A percentile compares a stretch with the other conserved stretches of the same genome.
These are phyloP conservation scores for Festucalex cinctus DNA, from an alignment of 2,113 vertebrate species.

Conservation along the genomic window DNA sequence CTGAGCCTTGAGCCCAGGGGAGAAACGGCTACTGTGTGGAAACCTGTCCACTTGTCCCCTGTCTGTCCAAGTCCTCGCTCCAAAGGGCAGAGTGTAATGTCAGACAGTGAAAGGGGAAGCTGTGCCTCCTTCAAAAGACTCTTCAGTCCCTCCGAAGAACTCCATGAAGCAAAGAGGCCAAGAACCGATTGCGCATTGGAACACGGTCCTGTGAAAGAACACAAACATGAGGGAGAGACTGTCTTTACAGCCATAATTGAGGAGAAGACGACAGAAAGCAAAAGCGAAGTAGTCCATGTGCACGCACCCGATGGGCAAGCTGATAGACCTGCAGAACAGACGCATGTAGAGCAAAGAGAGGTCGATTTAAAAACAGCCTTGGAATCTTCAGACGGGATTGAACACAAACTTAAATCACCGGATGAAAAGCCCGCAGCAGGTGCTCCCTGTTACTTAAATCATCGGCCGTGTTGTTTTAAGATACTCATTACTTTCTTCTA, in stretches of 20 bases:
- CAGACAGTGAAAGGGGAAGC: constrained; percentile 12
- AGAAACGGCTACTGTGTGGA: neutral
- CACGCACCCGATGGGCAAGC: neutral
- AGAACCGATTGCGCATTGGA: constrained; percentile 23
- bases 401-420: neutral
- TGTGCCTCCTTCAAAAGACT: constrained; percentile 58
- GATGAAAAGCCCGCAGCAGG: constrained; percentile 17
- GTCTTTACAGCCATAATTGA: constrained; percentile 42
- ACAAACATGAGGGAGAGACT: constrained; percentile 11
- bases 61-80: constrained; percentile 48
- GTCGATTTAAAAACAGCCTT: neutral
- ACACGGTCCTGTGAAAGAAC: neutral
- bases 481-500: neutral
- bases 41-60: constrained; percentile 41
- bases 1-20: constrained; percentile 3
- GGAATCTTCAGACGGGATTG: neutral
- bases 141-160: constrained; percentile 52
- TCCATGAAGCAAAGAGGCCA: constrained; percentile 53
- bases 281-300: neutral
- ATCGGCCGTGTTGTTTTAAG: neutral
- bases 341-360: neutral
- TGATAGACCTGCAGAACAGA: neutral
- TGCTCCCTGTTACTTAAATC: neutral
- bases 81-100: constrained; percentile 34
- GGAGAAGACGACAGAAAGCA: constrained; percentile 2